Conservation (phyloP, 2,888 invertebrate species). For the Harpalus rubripes region DNA sequence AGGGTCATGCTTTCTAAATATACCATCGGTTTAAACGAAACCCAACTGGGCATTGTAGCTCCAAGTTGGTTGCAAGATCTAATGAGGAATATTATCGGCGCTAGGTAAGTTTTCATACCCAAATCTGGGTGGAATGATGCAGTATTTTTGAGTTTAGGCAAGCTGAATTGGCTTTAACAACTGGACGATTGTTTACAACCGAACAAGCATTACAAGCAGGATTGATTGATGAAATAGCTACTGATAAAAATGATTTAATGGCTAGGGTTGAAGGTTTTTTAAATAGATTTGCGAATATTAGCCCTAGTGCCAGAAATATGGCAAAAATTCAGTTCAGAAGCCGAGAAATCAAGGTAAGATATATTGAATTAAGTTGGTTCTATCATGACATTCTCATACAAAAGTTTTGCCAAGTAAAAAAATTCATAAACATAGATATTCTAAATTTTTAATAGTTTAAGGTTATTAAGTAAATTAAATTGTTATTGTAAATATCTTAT, state of each 20-base stretch:
- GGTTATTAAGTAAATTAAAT: too few species aligned
- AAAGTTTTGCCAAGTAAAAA: too few species aligned
- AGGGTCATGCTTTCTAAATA: constrained; percentile 90
- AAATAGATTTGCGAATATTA: constrained; percentile 82
- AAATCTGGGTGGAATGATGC: not conserved
- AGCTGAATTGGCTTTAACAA: constrained; percentile 87
- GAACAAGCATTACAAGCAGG: constrained; percentile 88
- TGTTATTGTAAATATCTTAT: too few species aligned
- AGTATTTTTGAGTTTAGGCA: constrained; percentile 75
- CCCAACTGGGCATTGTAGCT: constrained; percentile 88
- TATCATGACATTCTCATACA: too few species aligned
- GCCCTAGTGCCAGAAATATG: constrained; percentile 80
- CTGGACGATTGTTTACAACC: constrained; percentile 86
- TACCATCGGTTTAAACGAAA: constrained; percentile 93
- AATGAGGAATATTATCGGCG: constrained; percentile 83
- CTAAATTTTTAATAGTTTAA: too few species aligned
- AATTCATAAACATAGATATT: too few species aligned
- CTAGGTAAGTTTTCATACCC: constrained; percentile 69
- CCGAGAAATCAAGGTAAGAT: constrained; percentile 77
- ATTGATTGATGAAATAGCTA: constrained; percentile 87
- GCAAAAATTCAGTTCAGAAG: constrained; percentile 81
- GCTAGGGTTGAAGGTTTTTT: constrained; percentile 84
- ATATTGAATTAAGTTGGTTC: too few species aligned
- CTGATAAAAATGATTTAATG: constrained; percentile 84
- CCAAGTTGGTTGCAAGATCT: constrained; percentile 86